Evolutionary conservation across 2,888 invertebrate genomes (phyloP), one percentile per base, ranked within the genome.

Genomic region (Meganola albula): DNA sequence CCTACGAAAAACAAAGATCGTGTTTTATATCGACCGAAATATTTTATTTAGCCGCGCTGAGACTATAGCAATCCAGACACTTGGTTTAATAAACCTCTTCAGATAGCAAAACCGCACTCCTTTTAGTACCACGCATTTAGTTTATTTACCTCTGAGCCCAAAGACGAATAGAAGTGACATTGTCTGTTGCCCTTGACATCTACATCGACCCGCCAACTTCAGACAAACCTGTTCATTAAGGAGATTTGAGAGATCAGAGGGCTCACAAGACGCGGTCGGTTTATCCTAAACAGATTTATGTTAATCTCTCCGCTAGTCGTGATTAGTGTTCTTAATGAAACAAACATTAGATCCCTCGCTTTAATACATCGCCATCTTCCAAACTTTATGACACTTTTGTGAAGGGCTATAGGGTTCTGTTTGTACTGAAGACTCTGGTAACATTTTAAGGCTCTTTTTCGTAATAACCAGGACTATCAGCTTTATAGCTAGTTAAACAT

Each of bases 111-210:
- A 44, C 43, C 42, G 31, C 40, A 40, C 37, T 46, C 40, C 48
- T 45, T 47, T 60, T 45, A 46, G 46, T 43, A 40, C 41, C 42
- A 46, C 47, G 27, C 49, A 42, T 51, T 57, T 56, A 60, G 75
- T 75, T 72, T 75, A 62, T 78, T 78, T 74, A 74, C 76, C 71
- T 60, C 59, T 48, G 47, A 42, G 50, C 59, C 33, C 73, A 79
- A 82, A 74, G 82, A 62, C 83, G 61, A 71, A 69, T 74, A 68
- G 64, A 77, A 75, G 82, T 83, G 74, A 82, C 82, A 68, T 79
- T 80, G 82, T 66, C 74, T 74, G 63, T 40, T 63, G 72, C 66
- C 74, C 72, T 64, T 66, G 72, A 50, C 59, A 54, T 64, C 66
- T 71, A 50, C 59, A 54, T 58, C 61, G 57, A 54, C 51, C 63